Percentiles rank a stretch among this genome's conserved stretches.
phyloP scores from a whole-genome alignment of 2,113 vertebrate genomes.

The Chiloscyllium plagiosum region DNA sequence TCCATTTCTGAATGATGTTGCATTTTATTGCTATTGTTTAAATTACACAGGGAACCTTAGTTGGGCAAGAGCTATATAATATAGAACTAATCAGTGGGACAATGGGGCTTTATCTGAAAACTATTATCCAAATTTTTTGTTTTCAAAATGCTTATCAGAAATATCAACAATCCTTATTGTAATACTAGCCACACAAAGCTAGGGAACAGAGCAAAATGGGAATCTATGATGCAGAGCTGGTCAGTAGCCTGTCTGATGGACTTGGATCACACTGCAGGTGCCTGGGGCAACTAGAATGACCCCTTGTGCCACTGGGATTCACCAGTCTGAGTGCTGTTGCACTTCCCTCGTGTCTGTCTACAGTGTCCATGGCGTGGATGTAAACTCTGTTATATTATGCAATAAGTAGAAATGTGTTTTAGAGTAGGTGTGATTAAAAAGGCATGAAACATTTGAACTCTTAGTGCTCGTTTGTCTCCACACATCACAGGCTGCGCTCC shows the following conservation, averaged over 20 bases:
- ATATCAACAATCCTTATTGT: neutral
- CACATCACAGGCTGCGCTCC: slow-evolving; percentile 1
- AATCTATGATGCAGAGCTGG: neutral
- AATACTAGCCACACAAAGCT: neutral
- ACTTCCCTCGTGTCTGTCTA: slow-evolving; percentile 12
- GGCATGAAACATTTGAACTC: slow-evolving; percentile 33
- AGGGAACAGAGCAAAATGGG: neutral
- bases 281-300: neutral
- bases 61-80: neutral
- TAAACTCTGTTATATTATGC: slow-evolving; percentile 33
- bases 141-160: neutral
- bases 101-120: neutral
- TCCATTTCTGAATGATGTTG: neutral
- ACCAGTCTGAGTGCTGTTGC: slow-evolving; percentile 9
- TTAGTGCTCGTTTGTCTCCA: slow-evolving; percentile 18
- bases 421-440: neutral
- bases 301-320: neutral
- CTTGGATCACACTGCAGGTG: neutral
- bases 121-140: neutral
- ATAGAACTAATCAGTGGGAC: neutral
- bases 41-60: neutral
- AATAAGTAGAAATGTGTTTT: slow-evolving; percentile 26
- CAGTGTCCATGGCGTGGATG: neutral
- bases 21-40: neutral
- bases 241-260: neutral